Conservation (phyloP, 2,888 invertebrate species). For the Megastigmus dorsalis region DNA sequence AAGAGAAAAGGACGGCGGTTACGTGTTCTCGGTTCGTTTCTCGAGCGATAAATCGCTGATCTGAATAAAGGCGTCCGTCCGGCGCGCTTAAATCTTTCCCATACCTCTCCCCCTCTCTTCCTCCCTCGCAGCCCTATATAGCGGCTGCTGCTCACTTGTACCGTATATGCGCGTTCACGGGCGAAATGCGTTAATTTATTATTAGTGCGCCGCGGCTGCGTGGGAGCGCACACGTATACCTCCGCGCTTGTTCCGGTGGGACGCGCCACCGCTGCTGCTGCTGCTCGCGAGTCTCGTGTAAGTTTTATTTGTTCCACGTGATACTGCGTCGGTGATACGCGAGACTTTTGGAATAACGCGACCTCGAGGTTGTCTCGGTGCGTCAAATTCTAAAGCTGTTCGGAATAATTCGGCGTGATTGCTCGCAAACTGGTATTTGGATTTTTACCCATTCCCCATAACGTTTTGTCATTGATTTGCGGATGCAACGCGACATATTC, state of each 20-base stretch:
- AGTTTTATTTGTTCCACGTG: too few species aligned
- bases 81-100: constrained; percentile 39
- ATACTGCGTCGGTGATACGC: too few species aligned
- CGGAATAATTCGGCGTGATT: too few species aligned
- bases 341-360: too few species aligned
- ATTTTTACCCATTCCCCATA: too few species aligned
- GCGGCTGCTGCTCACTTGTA: neutral
- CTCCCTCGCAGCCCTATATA: neutral
- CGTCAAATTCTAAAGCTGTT: too few species aligned
- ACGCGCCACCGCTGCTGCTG: too few species aligned
- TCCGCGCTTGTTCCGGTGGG: neutral
- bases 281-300: too few species aligned
- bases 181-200: constrained; percentile 24
- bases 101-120: neutral
- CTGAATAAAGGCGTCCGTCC: constrained; percentile 33
- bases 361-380: too few species aligned
- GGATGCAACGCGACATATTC: too few species aligned
- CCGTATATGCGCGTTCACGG: neutral
- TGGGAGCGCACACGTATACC: neutral
- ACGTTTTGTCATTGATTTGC: too few species aligned
- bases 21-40: constrained; percentile 21
- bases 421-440: too few species aligned
- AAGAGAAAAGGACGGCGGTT: constrained; percentile 4
- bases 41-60: constrained; percentile 35
- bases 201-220: neutral